Evolutionary conservation across 2,888 invertebrate species (phyloP).

Genomic region (Phortica magna): DNA sequence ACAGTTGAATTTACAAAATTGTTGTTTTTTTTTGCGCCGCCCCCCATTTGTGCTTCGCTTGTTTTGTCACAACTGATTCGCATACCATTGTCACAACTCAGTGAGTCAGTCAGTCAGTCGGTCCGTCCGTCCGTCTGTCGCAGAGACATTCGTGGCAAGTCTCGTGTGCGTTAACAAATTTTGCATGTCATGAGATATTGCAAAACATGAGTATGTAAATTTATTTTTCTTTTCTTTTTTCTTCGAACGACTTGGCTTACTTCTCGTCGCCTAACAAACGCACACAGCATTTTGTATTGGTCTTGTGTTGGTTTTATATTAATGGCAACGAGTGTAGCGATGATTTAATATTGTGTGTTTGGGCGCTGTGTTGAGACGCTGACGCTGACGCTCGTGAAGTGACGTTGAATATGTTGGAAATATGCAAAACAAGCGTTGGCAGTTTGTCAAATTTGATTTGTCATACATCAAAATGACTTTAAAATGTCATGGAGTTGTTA

Average conservation of each 20-base stretch:
- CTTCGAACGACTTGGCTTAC: conserved; percentile 29
- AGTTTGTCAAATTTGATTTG: conserved; percentile 73
- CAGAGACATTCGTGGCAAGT: not conserved
- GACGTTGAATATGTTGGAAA: conserved; percentile 66
- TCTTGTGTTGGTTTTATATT: conserved; percentile 45
- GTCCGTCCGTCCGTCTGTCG: not conserved
- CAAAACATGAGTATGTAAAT: conserved; percentile 69
- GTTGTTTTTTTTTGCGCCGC: not conserved
- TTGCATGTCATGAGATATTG: conserved; percentile 62
- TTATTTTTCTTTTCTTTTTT: conserved; percentile 38
- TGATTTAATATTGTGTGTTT: conserved; percentile 57
- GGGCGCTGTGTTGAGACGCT: conserved; percentile 38
- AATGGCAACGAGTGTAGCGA: conserved; percentile 62
- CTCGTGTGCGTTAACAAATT: conserved; percentile 44
- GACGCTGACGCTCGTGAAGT: not conserved
- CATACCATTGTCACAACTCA: not conserved
- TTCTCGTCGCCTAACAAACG: not conserved
- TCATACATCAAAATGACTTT: conserved; percentile 71
- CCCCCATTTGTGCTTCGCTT: not conserved
- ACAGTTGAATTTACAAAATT: conserved; percentile 6
- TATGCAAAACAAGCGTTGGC: conserved; percentile 72
- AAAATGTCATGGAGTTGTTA: conserved; percentile 41
- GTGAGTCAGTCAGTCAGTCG: not conserved
- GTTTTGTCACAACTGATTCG: conserved; percentile 14
- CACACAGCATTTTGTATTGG: not conserved